These are phyloP conservation scores for Candoia aspera DNA, from an alignment of 2,113 vertebrate genomes.

Conservation along the genomic window DNA sequence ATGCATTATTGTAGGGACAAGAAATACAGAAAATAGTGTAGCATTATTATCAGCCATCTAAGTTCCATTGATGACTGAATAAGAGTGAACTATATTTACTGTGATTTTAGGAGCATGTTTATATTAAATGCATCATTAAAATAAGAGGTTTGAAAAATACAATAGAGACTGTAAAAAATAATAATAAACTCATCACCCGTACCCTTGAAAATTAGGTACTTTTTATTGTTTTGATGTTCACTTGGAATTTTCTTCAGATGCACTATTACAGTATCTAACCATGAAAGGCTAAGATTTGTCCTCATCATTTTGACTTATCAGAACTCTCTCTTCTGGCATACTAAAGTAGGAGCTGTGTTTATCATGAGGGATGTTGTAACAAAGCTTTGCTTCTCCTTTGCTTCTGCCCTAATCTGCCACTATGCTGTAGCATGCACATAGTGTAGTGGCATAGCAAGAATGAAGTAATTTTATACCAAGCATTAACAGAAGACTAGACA, in stretches of 20 bases:
- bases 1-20: background rate
- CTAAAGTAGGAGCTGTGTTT: rapidly evolving
- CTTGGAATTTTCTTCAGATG: background rate
- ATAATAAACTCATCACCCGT: background rate
- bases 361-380: background rate
- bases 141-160: background rate
- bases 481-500: background rate
- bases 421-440: background rate
- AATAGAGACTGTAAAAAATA: background rate
- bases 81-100: background rate
- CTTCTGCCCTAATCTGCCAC: background rate
- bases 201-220: background rate
- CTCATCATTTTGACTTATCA: background rate
- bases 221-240: background rate
- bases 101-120: background rate
- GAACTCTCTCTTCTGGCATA: background rate
- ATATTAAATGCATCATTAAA: background rate
- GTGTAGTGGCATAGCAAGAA: background rate
- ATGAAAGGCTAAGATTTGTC: background rate
- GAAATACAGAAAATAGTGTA: background rate
- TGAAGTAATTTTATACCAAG: background rate
- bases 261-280: background rate
- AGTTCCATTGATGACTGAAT: background rate
- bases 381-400: background rate
- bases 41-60: background rate